Percentiles rank a stretch among this genome's conserved stretches.
These are phyloP conservation scores for Diorhabda sublineata DNA, from an alignment of 1,140 invertebrate genomes.

Conservation along the genomic window DNA sequence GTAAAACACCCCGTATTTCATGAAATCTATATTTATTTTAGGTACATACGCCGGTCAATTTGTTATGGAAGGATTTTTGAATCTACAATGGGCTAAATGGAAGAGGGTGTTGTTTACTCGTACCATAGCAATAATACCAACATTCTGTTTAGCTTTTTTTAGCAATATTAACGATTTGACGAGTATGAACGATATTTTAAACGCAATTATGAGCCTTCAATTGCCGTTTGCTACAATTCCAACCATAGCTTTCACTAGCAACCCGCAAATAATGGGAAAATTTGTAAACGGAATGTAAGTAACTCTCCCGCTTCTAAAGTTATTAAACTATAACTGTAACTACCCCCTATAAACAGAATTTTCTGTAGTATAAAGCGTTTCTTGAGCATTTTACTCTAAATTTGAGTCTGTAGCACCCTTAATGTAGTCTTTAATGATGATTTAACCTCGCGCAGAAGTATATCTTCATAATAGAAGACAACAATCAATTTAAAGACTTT, in stretches of 20 bases:
- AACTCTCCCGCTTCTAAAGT: neutral
- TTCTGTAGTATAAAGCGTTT: too few relatives aligned
- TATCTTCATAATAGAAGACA: too few relatives aligned
- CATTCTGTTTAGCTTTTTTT: slow-evolving; percentile 75
- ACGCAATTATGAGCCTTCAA: slow-evolving; percentile 86
- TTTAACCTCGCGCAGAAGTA: too few relatives aligned
- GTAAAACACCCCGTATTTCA: too few relatives aligned
- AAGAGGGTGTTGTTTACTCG: slow-evolving; percentile 83
- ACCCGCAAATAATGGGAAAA: slow-evolving; percentile 77
- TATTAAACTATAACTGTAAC: too few relatives aligned
- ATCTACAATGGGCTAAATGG: slow-evolving; percentile 86
- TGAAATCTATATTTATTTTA: slow-evolving; percentile 10
- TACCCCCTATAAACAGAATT: too few relatives aligned
- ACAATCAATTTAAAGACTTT: too few relatives aligned
- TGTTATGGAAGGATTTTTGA: slow-evolving; percentile 84
- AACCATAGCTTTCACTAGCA: slow-evolving; percentile 84
- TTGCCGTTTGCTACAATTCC: slow-evolving; percentile 83
- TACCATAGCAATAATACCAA: slow-evolving; percentile 84
- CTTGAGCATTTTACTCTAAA: too few relatives aligned
- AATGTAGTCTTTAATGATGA: too few relatives aligned
- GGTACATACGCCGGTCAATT: slow-evolving; percentile 72
- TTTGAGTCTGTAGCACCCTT: too few relatives aligned
- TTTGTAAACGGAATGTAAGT: slow-evolving; percentile 72
- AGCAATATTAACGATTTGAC: slow-evolving; percentile 73
- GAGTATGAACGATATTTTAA: slow-evolving; percentile 84